Evolutionary conservation across 2,888 invertebrate genomes (phyloP).

Genomic region (Lamellibrachia satsuma): DNA sequence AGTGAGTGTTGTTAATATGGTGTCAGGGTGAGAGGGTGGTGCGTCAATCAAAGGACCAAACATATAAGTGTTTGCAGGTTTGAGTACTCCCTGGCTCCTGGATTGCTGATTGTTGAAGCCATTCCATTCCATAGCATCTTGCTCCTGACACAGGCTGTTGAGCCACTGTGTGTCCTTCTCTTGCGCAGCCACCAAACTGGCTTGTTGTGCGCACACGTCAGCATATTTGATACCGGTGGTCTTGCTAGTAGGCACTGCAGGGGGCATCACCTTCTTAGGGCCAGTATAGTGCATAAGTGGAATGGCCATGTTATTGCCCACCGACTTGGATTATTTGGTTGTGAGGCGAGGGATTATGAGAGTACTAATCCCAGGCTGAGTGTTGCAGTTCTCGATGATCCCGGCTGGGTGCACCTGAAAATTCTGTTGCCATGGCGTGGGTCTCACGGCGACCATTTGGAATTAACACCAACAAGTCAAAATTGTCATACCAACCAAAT

Average conservation of each 20-base stretch:
- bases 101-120: conserved; percentile 8
- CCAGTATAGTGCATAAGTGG: no score
- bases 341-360: conserved; percentile 17
- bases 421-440: no score
- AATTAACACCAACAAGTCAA: no score
- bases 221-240: background rate
- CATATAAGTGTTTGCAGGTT: conserved; percentile 22
- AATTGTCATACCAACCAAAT: no score
- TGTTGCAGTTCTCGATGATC: background rate
- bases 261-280: no score
- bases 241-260: no score
- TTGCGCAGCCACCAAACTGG: background rate
- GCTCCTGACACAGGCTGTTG: background rate
- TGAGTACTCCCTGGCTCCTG: no score
- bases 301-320: background rate
- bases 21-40: conserved; percentile 22
- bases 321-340: background rate
- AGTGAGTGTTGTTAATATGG: conserved; percentile 22
- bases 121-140: conserved; percentile 25
- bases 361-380: background rate
- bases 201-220: background rate
- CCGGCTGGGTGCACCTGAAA: background rate
- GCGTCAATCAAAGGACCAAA: conserved; percentile 26
- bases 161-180: background rate
- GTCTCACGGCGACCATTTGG: no score